A percentile compares a stretch with the other conserved stretches of the same genome.
These are phyloP conservation scores for Falco berigora DNA, from an alignment of 2,797 vertebrate species.

Conservation along the genomic window DNA sequence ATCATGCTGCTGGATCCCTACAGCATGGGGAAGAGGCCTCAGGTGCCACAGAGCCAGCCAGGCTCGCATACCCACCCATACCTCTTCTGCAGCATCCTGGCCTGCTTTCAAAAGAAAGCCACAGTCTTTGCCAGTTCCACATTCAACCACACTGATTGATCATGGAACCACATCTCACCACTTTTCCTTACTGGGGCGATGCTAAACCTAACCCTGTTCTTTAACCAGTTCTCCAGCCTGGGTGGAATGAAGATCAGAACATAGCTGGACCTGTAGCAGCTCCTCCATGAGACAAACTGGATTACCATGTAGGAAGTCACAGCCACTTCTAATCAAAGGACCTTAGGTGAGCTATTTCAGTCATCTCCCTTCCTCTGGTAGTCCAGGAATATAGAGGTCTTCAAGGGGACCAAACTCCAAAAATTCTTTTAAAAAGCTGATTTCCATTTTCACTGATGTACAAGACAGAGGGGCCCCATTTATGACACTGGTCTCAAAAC, in stretches of 20 bases:
- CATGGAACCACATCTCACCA: neutral
- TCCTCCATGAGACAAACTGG: neutral
- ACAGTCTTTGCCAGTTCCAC: neutral
- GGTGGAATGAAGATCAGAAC: neutral
- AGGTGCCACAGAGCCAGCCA: neutral
- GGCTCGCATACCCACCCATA: neutral
- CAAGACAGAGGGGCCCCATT: neutral
- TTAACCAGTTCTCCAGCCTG: neutral
- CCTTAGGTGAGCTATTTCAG: neutral
- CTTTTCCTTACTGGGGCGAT: neutral
- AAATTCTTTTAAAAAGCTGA: neutral
- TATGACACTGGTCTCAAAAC: neutral
- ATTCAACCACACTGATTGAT: neutral
- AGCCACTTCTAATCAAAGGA: neutral
- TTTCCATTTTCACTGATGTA: neutral
- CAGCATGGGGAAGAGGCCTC: neutral
- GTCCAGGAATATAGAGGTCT: neutral
- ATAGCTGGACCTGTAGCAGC: neutral
- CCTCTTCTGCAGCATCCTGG: neutral
- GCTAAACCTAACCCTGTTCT: neutral
- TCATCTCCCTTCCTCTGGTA: neutral
- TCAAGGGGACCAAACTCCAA: neutral
- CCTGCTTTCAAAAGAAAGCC: neutral
- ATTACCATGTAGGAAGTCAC: neutral
- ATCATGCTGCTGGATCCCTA: neutral